Base-by-base conservation (phyloP, 2,797 vertebrate genomes). In the Erpetoichthys calabaricus region DNA sequence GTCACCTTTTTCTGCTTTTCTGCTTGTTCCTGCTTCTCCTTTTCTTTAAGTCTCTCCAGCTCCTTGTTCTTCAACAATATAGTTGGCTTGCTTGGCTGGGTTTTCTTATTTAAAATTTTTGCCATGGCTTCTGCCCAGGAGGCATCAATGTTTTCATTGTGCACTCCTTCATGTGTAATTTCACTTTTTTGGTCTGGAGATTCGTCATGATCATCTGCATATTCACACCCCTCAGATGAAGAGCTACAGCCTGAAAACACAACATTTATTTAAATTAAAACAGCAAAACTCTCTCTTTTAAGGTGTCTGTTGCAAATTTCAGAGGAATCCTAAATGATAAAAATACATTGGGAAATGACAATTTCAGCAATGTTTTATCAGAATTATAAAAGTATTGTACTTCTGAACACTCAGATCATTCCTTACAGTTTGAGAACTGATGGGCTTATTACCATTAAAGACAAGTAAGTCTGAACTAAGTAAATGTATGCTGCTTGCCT, bases 81-180 rank as follows among this genome's bases (percentile, higher is more conserved):
- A 47, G 62, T 73, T 47, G 77, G 60, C 52, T 86, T 86, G 57
- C 71, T 85, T 8, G 74, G 70, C 0, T 83, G 77, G 2, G 78
- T 78, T 60, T 88, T 89, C 76, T 86, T 96, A 47, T 74, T 83
- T 62, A 98, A 80, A 58, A 96, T 82, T 76, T 87, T 92, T 6
- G 91, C 89, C 95, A 98, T 98, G 67, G 90, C 91, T 7, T 93
- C 86, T 0, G 95, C 95, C 95, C 95, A 98, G 25, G 92, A 93
- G 1, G 73, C 58, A 10, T 80, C 74, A 4, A 78, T 59, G 4
- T 78, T 82, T 54, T 63, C 51, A 8, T 66, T 63, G 5, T 59
- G 65, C 2, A 63, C 6, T 3, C 72, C 60, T 56, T 66, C 66
- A n/a, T 7, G 57, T 44, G 2, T 55, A 0, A 51, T 4, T 8